These are phyloP conservation scores for Mustela nigripes DNA, from an alignment of 2,113 vertebrate genomes.

Conservation along the genomic window DNA sequence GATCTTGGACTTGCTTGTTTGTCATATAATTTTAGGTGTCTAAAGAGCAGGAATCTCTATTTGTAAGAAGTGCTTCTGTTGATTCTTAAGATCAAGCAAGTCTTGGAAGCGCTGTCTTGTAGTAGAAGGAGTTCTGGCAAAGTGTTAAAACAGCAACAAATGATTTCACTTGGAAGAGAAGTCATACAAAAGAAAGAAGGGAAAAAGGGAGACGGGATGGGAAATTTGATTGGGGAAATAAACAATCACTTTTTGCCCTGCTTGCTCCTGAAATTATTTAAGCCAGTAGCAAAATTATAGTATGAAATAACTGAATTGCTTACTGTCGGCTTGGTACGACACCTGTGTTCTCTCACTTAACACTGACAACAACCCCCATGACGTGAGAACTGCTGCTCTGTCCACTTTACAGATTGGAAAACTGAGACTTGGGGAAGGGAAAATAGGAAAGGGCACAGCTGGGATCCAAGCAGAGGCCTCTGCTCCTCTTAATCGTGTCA, in stretches of 20 bases:
- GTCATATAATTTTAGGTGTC: constrained; percentile 44
- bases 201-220: neutral
- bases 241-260: neutral
- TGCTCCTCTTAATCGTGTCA: neutral
- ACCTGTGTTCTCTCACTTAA: neutral
- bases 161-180: constrained; percentile 39
- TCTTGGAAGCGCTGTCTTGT: neutral
- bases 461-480: neutral
- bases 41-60: neutral
- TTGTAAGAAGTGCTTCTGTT: neutral
- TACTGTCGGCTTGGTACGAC: neutral
- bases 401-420: constrained; percentile 57
- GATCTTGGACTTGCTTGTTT: neutral
- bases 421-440: constrained; percentile 32
- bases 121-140: neutral
- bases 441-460: neutral
- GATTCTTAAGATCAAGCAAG: neutral
- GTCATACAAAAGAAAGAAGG: neutral
- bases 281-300: neutral
- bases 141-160: neutral
- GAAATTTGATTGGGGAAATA: constrained; percentile 17
- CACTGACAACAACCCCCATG: neutral
- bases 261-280: neutral
- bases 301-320: neutral
- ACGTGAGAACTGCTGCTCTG: neutral